These are phyloP conservation scores for Anas bahamensis DNA, from an alignment of 2,797 vertebrate genomes.

Conservation along the genomic window DNA sequence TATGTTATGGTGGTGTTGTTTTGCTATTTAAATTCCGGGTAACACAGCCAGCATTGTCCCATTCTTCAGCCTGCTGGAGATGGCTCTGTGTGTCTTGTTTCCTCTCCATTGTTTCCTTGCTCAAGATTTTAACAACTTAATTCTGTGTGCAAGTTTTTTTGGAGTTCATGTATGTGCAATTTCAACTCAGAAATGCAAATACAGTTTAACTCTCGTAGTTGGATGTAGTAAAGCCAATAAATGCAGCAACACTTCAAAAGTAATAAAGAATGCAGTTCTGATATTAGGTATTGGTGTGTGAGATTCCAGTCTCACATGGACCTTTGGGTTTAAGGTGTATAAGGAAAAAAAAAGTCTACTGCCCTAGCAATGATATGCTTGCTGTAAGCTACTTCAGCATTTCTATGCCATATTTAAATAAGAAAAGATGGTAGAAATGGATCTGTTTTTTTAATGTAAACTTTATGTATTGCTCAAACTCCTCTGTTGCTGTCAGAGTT, in stretches of 20 bases:
- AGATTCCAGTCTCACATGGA: background rate
- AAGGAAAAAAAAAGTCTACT: background rate
- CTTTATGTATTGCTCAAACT: background rate
- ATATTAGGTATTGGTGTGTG: background rate
- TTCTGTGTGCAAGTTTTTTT: background rate
- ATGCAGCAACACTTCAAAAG: background rate
- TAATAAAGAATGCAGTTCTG: background rate
- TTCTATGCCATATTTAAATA: background rate
- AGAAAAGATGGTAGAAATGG: background rate
- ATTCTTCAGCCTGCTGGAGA: background rate
- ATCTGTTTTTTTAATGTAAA: background rate
- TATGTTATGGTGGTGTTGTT: rapidly evolving
- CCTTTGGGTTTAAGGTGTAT: background rate
- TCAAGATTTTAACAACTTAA: background rate
- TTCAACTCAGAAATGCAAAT: background rate
- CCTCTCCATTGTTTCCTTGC: background rate
- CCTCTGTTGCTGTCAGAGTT: background rate
- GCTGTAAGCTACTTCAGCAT: background rate
- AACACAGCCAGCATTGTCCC: rapidly evolving
- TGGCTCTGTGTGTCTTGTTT: background rate
- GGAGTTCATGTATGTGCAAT: background rate
- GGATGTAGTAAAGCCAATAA: background rate
- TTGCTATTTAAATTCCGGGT: background rate
- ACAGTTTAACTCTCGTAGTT: background rate
- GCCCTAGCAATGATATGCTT: background rate